Base-by-base conservation (phyloP, 1,140 invertebrate species). In the Notospermus geniculatus region DNA sequence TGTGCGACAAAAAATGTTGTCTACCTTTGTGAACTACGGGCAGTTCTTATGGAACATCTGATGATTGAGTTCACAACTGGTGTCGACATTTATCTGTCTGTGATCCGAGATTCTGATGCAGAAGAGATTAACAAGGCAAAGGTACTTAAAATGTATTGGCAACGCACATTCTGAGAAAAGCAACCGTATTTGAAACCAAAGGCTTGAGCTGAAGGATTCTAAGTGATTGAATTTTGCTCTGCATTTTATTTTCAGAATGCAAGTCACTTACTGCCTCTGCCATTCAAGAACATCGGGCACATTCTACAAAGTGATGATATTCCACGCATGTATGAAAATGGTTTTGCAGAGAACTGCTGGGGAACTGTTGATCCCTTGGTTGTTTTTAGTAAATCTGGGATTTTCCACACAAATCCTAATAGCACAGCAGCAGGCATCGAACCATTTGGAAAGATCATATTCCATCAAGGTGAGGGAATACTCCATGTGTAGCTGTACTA, bases 61-160 rank as follows among this genome's bases (percentile, higher is more conserved):
- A 63, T 73, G 68, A 63, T 46, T 25, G 70, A 75, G 52, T 73
- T 60, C 54, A 64, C 67, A 7, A 64, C 69, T 15, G 73, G 73
- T 11, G 71, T 73, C 11, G 71, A 75, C 55, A 64, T 73, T 15
- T 73, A 71, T 59, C 64, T 75, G 25, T 56, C 59, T 28, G 60
- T 68, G 11, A 63, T 73, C 22, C 59, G 68, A 23, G 70, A 73
- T 54, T n/a, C 66, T 73, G 25, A 57, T 64, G 2, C 64, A 63
- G 25, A 69, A 39, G 15, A 46, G 57, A 17, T 39, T 41, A 36
- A 56, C 53, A 36, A 62, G 36, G 54, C 2, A 22, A 52, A 22
- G 25, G 25, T 27, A 52, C 11, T 11, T 13, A 43, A n/a, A 22
- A 52, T 22, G 4, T 27, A 27, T 52, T 52, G 25, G 32, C 15